These are phyloP conservation scores for Sinhomidia bicolor DNA, from an alignment of 2,888 invertebrate genomes.

Conservation along the genomic window DNA sequence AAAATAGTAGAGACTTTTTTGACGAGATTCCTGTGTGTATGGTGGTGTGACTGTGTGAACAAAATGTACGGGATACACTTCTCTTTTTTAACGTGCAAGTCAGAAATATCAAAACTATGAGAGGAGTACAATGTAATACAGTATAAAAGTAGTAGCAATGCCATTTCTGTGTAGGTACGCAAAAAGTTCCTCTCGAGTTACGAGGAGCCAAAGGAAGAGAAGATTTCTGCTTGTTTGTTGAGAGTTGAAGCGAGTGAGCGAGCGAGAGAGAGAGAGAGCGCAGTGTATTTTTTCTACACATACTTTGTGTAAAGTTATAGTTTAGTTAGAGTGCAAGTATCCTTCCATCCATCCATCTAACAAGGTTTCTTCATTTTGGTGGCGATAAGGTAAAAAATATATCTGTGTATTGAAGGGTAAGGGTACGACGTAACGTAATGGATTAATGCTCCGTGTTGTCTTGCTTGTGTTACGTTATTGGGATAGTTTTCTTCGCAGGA, in stretches of 20 bases:
- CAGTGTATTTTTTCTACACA: not conserved
- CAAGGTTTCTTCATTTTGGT: not conserved
- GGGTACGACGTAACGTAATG: not conserved
- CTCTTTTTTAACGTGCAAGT: not conserved
- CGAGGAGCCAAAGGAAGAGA: not conserved
- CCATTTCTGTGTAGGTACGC: not conserved
- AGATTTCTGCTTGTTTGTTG: not conserved
- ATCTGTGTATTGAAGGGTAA: conserved; percentile 13
- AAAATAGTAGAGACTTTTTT: not conserved
- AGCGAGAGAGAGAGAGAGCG: no score
- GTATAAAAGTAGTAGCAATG: not conserved
- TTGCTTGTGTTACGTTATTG: not conserved
- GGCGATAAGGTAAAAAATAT: conserved; percentile 2
- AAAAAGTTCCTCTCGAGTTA: not conserved
- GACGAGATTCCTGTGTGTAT: not conserved
- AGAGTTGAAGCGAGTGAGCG: no score
- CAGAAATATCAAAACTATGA: not conserved
- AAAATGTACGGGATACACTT: not conserved
- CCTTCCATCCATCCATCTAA: not conserved
- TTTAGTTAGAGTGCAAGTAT: not conserved
- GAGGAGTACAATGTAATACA: not conserved
- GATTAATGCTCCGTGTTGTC: conserved; percentile 17
- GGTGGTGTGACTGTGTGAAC: conserved; percentile 28
- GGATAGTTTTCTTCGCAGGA: not conserved
- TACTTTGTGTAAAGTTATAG: not conserved